These are phyloP conservation scores for Lucinisca nassula DNA, from an alignment of 2,888 invertebrate genomes.

Conservation along the genomic window DNA sequence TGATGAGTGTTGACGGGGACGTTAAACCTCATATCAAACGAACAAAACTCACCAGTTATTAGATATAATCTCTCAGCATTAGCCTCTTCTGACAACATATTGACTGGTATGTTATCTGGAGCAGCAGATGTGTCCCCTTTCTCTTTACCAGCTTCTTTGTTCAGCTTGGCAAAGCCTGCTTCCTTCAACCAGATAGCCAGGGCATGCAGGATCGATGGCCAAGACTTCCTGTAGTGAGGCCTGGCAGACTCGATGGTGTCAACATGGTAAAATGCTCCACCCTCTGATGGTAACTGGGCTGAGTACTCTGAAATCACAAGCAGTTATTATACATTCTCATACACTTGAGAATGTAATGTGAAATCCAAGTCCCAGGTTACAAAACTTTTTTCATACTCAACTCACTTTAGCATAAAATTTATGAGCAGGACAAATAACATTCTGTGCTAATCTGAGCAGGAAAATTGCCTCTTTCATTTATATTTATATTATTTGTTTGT, in stretches of 20 bases:
- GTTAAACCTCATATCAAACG: too few species aligned
- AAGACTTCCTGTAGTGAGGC: slow-evolving; percentile 96
- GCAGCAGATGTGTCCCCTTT: slow-evolving; percentile 51
- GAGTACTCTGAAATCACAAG: slow-evolving; percentile 94
- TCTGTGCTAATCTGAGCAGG: too few species aligned
- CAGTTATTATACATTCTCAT: too few species aligned
- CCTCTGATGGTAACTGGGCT: slow-evolving; percentile 93
- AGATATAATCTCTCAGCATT: slow-evolving; percentile 92
- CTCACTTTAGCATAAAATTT: too few species aligned
- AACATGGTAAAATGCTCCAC: slow-evolving; percentile 99
- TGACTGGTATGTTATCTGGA: slow-evolving; percentile 85
- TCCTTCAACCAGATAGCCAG: slow-evolving; percentile 95
- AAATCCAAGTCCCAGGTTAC: too few species aligned
- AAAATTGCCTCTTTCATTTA: too few species aligned
- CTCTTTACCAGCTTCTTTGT: slow-evolving; percentile 63
- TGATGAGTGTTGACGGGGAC: too few species aligned
- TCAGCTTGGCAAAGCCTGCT: slow-evolving; percentile 90
- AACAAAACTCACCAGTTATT: slow-evolving; percentile 93
- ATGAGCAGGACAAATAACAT: too few species aligned
- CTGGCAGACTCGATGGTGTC: slow-evolving; percentile 98
- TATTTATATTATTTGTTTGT: too few species aligned
- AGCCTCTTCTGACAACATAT: slow-evolving; percentile 89
- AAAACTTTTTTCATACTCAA: too few species aligned
- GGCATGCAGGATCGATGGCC: slow-evolving; percentile 98
- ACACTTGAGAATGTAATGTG: too few species aligned